Evolutionary conservation across 2,113 vertebrate genomes (phyloP).

Genomic region (Garra rufa): DNA sequence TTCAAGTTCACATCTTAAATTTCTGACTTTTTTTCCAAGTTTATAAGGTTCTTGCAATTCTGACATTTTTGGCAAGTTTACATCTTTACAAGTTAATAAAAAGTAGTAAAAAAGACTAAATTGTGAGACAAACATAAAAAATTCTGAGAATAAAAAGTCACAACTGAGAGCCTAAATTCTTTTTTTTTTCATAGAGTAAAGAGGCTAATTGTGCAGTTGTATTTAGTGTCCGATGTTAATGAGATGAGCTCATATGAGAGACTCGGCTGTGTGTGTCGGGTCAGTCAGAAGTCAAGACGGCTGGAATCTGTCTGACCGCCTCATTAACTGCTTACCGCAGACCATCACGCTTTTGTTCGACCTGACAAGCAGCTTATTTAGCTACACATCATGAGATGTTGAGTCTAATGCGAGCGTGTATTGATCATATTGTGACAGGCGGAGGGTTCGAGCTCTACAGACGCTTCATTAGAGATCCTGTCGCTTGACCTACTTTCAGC

Average conservation of each 20-base stretch:
- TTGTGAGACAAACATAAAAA: too few relatives aligned
- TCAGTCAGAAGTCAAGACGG: not conserved
- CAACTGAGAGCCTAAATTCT: too few relatives aligned
- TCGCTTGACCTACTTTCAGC: constrained; percentile 15
- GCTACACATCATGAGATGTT: not conserved
- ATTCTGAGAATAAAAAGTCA: too few relatives aligned
- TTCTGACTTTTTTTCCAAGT: too few relatives aligned
- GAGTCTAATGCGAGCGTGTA: not conserved
- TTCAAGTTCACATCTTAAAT: too few relatives aligned
- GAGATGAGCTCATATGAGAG: not conserved
- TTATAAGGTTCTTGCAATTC: too few relatives aligned
- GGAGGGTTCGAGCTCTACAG: not conserved
- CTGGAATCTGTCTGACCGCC: not conserved
- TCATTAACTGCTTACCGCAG: not conserved
- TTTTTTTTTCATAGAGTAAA: too few relatives aligned
- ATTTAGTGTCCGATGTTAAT: not conserved
- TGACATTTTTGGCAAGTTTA: too few relatives aligned
- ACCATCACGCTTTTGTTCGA: not conserved
- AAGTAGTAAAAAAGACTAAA: too few relatives aligned
- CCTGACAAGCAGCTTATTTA: not conserved
- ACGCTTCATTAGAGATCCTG: not conserved
- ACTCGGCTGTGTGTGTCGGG: not conserved
- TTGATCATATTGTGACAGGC: not conserved
- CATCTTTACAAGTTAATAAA: too few relatives aligned
- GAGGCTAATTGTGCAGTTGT: not conserved